Base-by-base conservation (phyloP, 53 echinoderm and acorn worm species). In the Zoroaster sp. region DNA sequence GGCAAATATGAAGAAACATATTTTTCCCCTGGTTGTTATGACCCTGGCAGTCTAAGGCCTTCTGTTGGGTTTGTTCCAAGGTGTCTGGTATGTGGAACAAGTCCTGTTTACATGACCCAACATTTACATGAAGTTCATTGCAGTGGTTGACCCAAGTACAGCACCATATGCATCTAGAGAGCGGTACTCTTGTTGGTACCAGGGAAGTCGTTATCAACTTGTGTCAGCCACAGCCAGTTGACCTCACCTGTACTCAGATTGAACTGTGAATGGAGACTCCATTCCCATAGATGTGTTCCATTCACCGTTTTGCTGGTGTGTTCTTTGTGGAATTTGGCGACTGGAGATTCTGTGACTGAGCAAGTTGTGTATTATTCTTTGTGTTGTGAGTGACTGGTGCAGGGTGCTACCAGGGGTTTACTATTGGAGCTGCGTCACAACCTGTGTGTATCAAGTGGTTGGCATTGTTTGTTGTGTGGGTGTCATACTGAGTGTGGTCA, bases 401-500 rank as follows among this genome's bases (percentile, higher is more conserved):
- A 54, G 53, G 59, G 78, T 36, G 39, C 25, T 51, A 55, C 66
- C 80, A 14, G 14, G 80, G 80, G 13, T 45, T 40, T 78, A 36
- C 17, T 52, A 67, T 82, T 67, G 68, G 82, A 44, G 71, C 85
- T 85, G 85, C 85, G 85, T 85, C 85, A 85, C 70, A 47, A 20
- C 45, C 33, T 54, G 37, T 78, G 59, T 79, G 63, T 39, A 80
- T 66, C 65, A 36, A 80, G 83, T 40, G 44, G 66, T 49, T 85
- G 85, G 45, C 85, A 85, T 85, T 85, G 85, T 85, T 85, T 82
- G 82, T 68, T 82, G 82, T 82, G 82, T 82, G 82, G 68, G 45
- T 82, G 82, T 82, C 67, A 9, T 74, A 23, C 38, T 71, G 35
- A 35, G 30, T 18, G 20, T 18, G 38, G 35, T 31, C 17, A 38